Conservation (phyloP, 1,140 invertebrate genomes). For the Drosophila fuyamai region DNA sequence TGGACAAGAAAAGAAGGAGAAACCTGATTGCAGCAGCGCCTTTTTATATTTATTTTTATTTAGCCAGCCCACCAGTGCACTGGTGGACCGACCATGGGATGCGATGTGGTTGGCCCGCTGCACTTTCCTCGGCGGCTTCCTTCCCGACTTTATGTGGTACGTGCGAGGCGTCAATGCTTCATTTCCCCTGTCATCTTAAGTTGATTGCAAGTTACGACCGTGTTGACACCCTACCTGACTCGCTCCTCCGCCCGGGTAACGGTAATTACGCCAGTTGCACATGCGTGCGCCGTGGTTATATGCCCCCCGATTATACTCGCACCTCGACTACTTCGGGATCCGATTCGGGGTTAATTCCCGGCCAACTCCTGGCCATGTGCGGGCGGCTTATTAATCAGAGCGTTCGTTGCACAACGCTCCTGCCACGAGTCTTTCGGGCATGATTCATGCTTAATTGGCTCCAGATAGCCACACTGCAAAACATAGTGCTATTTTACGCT, state of each 20-base stretch:
- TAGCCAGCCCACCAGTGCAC: slow-evolving; percentile 13
- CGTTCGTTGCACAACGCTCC: slow-evolving; percentile 47
- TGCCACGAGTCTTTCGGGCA: slow-evolving; percentile 46
- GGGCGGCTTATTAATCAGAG: slow-evolving; percentile 78
- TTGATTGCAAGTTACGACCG: slow-evolving; percentile 85
- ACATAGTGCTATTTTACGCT: no score
- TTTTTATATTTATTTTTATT: slow-evolving; percentile 46
- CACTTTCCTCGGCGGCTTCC: slow-evolving; percentile 55
- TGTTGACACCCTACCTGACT: slow-evolving; percentile 74
- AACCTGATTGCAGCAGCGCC: slow-evolving; percentile 76
- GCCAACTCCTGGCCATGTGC: slow-evolving; percentile 35
- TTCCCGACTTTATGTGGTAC: slow-evolving; percentile 64
- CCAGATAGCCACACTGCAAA: slow-evolving; percentile 24
- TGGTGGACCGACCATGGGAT: slow-evolving; percentile 34
- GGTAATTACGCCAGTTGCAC: slow-evolving; percentile 54
- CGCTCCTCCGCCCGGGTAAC: slow-evolving; percentile 40
- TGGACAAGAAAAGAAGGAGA: slow-evolving; percentile 21
- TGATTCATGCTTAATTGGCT: slow-evolving; percentile 80
- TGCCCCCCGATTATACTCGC: slow-evolving; percentile 9
- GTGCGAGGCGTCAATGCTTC: slow-evolving; percentile 84
- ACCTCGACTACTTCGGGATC: neutral
- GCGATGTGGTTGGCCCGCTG: slow-evolving; percentile 3
- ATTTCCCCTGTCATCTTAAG: slow-evolving; percentile 85
- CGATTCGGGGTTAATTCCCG: slow-evolving; percentile 37
- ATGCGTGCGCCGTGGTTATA: slow-evolving; percentile 53